Evolutionary conservation across 2,888 invertebrate species (phyloP), one percentile per base, ranked within the genome.

Genomic region (Hirudinaria manillensis): DNA sequence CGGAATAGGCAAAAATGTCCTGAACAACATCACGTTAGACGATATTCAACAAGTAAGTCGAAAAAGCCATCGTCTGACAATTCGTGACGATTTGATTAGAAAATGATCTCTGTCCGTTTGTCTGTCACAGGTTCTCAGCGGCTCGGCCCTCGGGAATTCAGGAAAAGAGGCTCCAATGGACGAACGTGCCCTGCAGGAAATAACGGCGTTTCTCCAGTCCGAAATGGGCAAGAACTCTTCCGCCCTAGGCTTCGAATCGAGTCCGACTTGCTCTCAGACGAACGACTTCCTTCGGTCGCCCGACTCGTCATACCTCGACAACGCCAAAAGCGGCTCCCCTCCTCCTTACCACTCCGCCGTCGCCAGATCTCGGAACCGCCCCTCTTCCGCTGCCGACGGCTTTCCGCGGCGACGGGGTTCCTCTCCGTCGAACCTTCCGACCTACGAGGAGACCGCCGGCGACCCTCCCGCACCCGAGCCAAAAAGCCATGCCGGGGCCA

Each of bases 161-260:
- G 38, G 61, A 27, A 73, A 73, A 34, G 74, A 70, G 13, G 51
- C 55, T 10, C 73, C 74, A 38, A 72, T 76, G 72, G 76, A 76
- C 65, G 76, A 76, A 68, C 38, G 74, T 13, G 74, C 71, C 24
- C 56, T 76, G 29, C 72, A 68, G 10, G 76, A 77, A 24, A 76
- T 76, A 27, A 77, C 76, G 24, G 76, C 74, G 13, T 77, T 72
- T 61, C 74, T 77, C 32, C 76, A 76, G 53, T 71, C 75, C 1
- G 75, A 75, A 56, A 56, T 72, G 61, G 56, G 38, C 2, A 38
- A 55, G 29, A 66, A 51, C 19, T 61, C 56, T 56, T 38, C 27
- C 6, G 24, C 24, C n/a, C 24, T 27, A 29, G 24, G 51, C 71
- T 34, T 45, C 10, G 27, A 45, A 36, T 24, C 51, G 24, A 29